Conservation (phyloP, 1,140 invertebrate species). For the Hermetia illucens region DNA sequence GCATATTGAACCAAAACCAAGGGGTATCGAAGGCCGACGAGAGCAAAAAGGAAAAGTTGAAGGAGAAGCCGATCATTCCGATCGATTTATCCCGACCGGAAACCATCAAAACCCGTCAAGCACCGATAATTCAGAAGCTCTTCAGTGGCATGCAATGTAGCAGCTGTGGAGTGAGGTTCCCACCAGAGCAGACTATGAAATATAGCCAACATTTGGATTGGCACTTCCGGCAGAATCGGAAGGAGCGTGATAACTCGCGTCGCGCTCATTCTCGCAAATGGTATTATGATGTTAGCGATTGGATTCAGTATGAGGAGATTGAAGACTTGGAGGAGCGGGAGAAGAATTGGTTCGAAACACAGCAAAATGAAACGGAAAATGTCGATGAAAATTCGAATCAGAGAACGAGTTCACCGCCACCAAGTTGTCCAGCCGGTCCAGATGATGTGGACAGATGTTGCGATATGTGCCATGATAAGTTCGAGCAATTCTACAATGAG, state of each 20-base stretch:
- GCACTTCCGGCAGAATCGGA: conserved; percentile 89
- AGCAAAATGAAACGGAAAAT: conserved; percentile 39
- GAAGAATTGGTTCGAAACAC: conserved; percentile 77
- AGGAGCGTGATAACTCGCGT: conserved; percentile 68
- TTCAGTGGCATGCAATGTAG: conserved; percentile 88
- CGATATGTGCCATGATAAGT: conserved; percentile 78
- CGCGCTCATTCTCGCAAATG: conserved; percentile 72
- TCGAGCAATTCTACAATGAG: conserved; percentile 89
- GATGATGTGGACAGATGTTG: conserved; percentile 50
- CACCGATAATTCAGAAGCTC: conserved; percentile 47
- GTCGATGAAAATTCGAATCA: conserved; percentile 24
- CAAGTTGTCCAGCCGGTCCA: conserved; percentile 29
- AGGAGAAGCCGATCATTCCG: conserved; percentile 34
- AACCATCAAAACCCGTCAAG: conserved; percentile 59
- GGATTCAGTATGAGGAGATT: conserved; percentile 89
- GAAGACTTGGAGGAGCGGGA: conserved; percentile 85
- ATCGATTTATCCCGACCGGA: conserved; percentile 52
- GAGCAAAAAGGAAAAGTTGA: conserved; percentile 25
- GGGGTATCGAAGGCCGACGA: conserved; percentile 18
- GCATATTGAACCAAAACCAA: conserved; percentile 51
- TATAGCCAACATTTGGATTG: conserved; percentile 92
- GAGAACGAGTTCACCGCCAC: conserved; percentile 19
- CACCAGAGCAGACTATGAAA: conserved; percentile 68
- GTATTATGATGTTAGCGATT: conserved; percentile 83
- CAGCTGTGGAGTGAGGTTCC: conserved; percentile 83